Evolutionary conservation across 2,113 vertebrate genomes (phyloP).

Genomic region (Carettochelys insculpta): DNA sequence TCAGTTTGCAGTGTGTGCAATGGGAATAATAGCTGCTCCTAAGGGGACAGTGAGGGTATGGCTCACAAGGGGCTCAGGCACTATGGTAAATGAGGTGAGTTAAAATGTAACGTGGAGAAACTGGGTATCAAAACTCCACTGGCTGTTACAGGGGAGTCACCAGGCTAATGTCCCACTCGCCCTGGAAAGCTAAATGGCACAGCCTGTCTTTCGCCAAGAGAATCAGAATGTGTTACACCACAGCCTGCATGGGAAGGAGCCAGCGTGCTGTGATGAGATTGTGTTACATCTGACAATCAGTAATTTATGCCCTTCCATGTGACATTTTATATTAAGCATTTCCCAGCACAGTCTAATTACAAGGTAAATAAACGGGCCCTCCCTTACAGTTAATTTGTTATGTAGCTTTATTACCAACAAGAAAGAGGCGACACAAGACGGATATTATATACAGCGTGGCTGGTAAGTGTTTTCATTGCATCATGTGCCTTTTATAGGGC

Average conservation of each 20-base stretch:
- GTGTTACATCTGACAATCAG: rapidly evolving
- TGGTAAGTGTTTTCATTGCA: constrained; percentile 72
- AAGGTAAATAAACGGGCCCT: constrained; percentile 56
- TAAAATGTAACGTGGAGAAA: neutral
- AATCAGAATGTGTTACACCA: neutral
- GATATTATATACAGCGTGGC: constrained; percentile 35
- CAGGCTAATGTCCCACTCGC: neutral
- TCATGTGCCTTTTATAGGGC: constrained; percentile 43
- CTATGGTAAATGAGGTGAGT: neutral
- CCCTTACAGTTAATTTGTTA: constrained; percentile 58
- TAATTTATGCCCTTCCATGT: rapidly evolving
- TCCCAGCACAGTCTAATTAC: constrained; percentile 50
- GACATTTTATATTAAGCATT: neutral
- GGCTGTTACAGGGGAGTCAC: neutral
- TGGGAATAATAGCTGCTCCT: neutral
- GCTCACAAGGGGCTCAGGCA: neutral
- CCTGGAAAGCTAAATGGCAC: neutral
- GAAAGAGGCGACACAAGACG: constrained; percentile 65
- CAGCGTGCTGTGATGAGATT: neutral
- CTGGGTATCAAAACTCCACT: neutral
- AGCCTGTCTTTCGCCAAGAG: neutral
- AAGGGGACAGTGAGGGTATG: neutral
- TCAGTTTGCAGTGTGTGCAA: neutral
- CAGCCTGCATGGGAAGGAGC: neutral
- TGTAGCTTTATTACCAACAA: constrained; percentile 65